Evolutionary conservation across 2,888 invertebrate species (phyloP), one percentile per base, ranked within the genome.

Genomic region (Drosophila rellima): DNA sequence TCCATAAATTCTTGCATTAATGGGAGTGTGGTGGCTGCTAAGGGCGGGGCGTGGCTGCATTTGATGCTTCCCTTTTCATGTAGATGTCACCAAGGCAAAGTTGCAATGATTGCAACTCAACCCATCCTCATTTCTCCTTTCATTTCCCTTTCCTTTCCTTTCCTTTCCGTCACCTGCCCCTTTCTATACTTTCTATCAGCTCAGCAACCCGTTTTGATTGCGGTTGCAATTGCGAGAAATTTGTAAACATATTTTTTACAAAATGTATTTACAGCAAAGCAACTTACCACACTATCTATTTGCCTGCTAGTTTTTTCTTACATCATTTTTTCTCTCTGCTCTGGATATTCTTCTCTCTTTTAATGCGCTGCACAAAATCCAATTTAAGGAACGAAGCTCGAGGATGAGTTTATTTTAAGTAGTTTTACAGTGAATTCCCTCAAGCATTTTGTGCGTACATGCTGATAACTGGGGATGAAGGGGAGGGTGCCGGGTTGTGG

Each of bases 1-100:
- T 79, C 88, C 75, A 84, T 84, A 84, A 84, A 84, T 87, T 84
- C 82, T 55, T 68, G 85, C 88, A 87, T 84, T 84, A 84, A 84
- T 84, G 80, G 80, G 73, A 70, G 57, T 60, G 78, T 70, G 78
- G 62, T 48, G 87, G 67, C 64, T 56, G 63, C 66, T 54, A 31
- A 33, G 42, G 56, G 56, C 33, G 31, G 39, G 74, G 70, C 66
- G 63, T 72, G 64, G 78, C 72, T 84, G 78, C 80, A 72, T 78
- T 77, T 80, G 88, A 80, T 80, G 78, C 78, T 71, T 80, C 74
- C 79, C 64, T 67, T 80, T 80, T 77, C 74, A 77, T 80, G 79
- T 80, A 77, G 74, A 82, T 85, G 88, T 82, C 84, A 84, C 67
- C 64, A 61, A 74, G 67, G 80, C 77, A 80, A 78, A 73, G 69